phyloP scores from a whole-genome alignment of 2,113 vertebrate genomes.

The Hipposideros armiger region DNA sequence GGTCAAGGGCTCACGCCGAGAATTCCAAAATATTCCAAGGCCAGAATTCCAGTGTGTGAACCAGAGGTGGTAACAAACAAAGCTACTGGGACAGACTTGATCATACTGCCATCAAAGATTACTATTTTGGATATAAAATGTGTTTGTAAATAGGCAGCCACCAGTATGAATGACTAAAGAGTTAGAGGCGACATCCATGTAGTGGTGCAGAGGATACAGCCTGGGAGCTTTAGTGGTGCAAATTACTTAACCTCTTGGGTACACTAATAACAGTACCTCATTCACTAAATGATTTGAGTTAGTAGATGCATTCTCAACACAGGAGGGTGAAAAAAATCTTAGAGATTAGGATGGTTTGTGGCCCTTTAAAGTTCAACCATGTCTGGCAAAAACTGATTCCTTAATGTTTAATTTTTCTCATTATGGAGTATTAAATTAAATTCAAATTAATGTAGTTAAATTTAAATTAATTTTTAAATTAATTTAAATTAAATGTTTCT shows the following conservation, averaged over 20 bases:
- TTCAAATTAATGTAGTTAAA: background rate
- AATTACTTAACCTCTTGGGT: background rate
- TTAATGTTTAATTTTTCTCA: slow-evolving; percentile 26
- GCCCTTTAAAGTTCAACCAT: background rate
- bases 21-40: background rate
- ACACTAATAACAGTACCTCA: background rate
- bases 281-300: background rate
- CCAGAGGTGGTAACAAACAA: background rate
- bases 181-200: background rate
- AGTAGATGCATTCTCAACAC: background rate
- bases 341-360: background rate
- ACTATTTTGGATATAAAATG: background rate
- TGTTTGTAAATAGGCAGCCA: background rate
- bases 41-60: background rate
- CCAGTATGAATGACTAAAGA: background rate
- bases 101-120: background rate
- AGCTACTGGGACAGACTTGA: background rate
- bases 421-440: background rate
- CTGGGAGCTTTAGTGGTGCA: background rate
- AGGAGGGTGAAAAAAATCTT: background rate
- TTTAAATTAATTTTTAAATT: background rate
- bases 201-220: background rate
- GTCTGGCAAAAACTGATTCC: background rate
- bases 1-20: background rate
- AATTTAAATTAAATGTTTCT: background rate